Evolutionary conservation across 2,113 vertebrate species (phyloP), one percentile per base, ranked within the genome.

Genomic region (Macrotis lagotis): DNA sequence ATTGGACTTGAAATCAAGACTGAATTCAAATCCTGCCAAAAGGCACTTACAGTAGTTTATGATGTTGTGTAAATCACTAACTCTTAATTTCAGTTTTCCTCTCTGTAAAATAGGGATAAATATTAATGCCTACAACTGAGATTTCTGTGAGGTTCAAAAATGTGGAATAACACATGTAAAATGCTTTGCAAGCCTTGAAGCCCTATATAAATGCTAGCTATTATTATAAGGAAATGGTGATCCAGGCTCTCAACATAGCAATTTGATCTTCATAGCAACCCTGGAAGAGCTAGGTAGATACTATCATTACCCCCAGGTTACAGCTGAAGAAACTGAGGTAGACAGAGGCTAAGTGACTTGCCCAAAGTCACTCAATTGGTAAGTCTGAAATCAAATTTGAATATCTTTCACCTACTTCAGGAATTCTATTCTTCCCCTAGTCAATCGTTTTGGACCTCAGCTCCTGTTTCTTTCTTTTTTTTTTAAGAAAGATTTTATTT

Each of bases 171-270:
- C 8, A 55, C 5, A 1, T 37, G 12, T 66, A 66, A 37, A 66
- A 31, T 66, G 11, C 59, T 66, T 66, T 14, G 31, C 31, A 66
- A 37, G 37, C 31, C 12, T 66, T 5, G 14, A 66, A 66, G 59
- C 59, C 37, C 11, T 16, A 66, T 66, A 66, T 22, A 44, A 74
- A 74, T 44, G 6, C 16, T 74, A 74, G 9, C 37, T 74, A 74
- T 74, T 59, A 31, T 59, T 74, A 74, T 7, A 74, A 22, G 25
- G 44, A 88, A 95, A 92, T 90, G 47, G 92, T 19, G 93, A 93
- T 53, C 22, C 19, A 96, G 47, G 95, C 26, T 31, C 89, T 8
- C 90, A n/a, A n/a, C n/a, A n/a, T n/a, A n/a, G n/a, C n/a, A n/a
- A 74, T 83, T 44, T 44, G n/a, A 83, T 44, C 19, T 19, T 83